A percentile compares a stretch with the other conserved stretches of the same genome.
These are phyloP conservation scores for Brachyistius frenatus DNA, from an alignment of 2,113 vertebrate genomes.

Conservation along the genomic window DNA sequence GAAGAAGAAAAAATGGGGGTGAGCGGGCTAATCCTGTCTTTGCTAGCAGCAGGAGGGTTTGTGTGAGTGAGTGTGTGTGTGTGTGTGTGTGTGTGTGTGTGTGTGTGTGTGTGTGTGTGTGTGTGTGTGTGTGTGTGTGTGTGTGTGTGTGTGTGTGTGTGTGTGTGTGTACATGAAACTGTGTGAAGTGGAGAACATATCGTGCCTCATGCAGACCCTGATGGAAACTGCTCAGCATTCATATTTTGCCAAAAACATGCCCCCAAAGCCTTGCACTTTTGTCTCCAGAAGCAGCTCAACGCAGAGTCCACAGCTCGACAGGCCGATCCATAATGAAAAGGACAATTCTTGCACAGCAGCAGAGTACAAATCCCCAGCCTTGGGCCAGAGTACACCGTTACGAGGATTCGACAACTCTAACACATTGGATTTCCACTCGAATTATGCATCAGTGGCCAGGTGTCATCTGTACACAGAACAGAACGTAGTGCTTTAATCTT, in stretches of 20 bases:
- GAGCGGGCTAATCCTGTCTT: constrained; percentile 60
- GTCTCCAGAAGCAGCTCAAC: constrained; percentile 36
- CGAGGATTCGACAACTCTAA: not conserved
- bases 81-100: not conserved
- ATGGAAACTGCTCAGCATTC: constrained; percentile 46
- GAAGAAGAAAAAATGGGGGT: constrained; percentile 40
- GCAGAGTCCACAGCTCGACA: constrained; percentile 29
- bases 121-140: no score
- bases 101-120: no score
- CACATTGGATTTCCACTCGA: not conserved
- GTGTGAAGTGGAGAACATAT: constrained; percentile 40
- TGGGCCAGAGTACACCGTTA: not conserved
- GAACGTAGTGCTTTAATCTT: not conserved
- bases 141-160: constrained; percentile 23
- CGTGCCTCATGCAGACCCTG: constrained; percentile 24
- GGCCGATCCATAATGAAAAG: constrained; percentile 21
- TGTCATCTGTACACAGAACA: not conserved
- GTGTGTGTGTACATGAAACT: constrained; percentile 12
- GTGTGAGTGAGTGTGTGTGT: constrained; percentile 3
- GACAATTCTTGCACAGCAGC: constrained; percentile 27
- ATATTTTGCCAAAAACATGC: constrained; percentile 60
- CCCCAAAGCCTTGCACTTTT: constrained; percentile 35
- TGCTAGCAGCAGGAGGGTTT: constrained; percentile 48
- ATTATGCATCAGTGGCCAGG: constrained; percentile 1
- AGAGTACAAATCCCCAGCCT: not conserved